Evolutionary conservation across 2,888 invertebrate genomes (phyloP).

Genomic region (Caradrina kadenii): DNA sequence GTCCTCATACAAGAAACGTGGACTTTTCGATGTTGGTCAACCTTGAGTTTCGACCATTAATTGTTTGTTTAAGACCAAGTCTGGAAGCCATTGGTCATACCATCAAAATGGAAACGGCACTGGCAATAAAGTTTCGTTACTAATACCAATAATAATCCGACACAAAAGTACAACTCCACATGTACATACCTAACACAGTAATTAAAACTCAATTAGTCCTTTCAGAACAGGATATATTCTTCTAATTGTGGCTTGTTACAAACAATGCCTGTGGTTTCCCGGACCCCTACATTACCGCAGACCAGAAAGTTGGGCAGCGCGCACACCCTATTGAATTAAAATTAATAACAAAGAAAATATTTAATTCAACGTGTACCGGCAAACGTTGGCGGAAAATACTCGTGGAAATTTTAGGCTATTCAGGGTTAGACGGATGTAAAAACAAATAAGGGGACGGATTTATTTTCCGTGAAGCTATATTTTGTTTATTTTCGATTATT

Average conservation of each 20-base stretch:
- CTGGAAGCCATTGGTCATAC: no score
- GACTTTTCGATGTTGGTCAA: no score
- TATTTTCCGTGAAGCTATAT: background rate
- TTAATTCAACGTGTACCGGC: conserved; percentile 52
- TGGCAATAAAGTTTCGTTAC: no score
- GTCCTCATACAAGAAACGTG: no score
- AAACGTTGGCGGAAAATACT: conserved; percentile 5
- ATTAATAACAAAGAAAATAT: conserved; percentile 64
- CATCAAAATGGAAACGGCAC: no score
- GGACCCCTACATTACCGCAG: background rate
- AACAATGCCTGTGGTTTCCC: conserved; percentile 29
- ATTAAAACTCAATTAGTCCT: conserved; percentile 34
- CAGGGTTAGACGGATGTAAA: conserved; percentile 7
- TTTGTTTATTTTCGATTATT: no score
- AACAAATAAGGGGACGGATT: conserved; percentile 1
- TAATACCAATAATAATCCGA: background rate
- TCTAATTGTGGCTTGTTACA: conserved; percentile 17
- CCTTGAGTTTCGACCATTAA: no score
- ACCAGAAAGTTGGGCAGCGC: conserved; percentile 18
- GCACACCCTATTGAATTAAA: conserved; percentile 41
- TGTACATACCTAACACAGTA: conserved; percentile 10
- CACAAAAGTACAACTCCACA: background rate
- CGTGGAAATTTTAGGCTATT: conserved; percentile 24
- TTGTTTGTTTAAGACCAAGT: no score
- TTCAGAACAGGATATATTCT: background rate